phyloP scores from a whole-genome alignment of 1,140 invertebrate species.

The Drosophila willistoni region DNA sequence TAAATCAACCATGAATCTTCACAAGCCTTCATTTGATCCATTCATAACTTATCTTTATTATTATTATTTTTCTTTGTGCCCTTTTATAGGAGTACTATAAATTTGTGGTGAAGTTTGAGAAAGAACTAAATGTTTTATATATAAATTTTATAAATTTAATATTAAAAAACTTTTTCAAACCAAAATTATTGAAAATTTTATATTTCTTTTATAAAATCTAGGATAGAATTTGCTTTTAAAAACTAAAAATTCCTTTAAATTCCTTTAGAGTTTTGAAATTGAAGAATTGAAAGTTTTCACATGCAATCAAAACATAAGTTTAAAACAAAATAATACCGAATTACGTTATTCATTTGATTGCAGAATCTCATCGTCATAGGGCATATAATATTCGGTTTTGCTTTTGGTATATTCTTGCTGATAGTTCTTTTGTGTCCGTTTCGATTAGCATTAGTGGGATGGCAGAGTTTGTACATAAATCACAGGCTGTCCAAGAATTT shows the following conservation, averaged over 20 bases:
- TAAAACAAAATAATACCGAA: too few relatives aligned
- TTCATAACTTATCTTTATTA: slow-evolving; percentile 21
- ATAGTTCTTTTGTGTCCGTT: slow-evolving; percentile 1
- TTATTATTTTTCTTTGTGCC: background rate
- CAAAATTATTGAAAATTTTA: too few relatives aligned
- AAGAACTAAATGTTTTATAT: too few relatives aligned
- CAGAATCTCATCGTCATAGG: background rate
- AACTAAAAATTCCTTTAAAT: too few relatives aligned
- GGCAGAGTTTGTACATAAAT: slow-evolving; percentile 58
- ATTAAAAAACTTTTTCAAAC: too few relatives aligned
- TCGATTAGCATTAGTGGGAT: slow-evolving; percentile 32
- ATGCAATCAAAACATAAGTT: too few relatives aligned
- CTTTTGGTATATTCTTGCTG: background rate
- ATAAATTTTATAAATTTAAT: too few relatives aligned
- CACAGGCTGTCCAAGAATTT: slow-evolving; percentile 27
- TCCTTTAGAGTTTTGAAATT: too few relatives aligned
- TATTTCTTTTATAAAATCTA: too few relatives aligned
- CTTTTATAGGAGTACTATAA: background rate
- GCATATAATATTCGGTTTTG: background rate
- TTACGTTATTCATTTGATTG: too few relatives aligned
- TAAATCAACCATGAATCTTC: slow-evolving; percentile 8
- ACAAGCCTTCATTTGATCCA: background rate
- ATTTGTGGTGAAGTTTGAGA: background rate
- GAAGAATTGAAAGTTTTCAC: too few relatives aligned
- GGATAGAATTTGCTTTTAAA: too few relatives aligned